A percentile compares a stretch with the other conserved stretches of the same genome.
phyloP scores from a whole-genome alignment of 2,113 vertebrate species.

The Trinectes maculatus region DNA sequence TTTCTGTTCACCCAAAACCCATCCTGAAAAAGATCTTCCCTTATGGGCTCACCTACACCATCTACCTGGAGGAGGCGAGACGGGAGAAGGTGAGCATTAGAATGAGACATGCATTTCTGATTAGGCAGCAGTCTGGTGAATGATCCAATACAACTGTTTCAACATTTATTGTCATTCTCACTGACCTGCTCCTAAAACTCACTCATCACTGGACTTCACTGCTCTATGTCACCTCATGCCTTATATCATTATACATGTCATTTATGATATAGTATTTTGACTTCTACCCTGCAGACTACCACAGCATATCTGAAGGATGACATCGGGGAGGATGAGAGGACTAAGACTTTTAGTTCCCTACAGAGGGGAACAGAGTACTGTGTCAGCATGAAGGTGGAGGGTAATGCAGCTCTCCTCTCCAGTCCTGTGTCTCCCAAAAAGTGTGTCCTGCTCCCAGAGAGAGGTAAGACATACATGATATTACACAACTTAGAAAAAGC shows the following conservation, averaged over 20 bases:
- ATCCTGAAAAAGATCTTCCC: constrained; percentile 61
- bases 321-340: not conserved
- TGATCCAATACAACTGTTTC: not conserved
- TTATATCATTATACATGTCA: too few species aligned
- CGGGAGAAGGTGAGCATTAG: constrained; percentile 52
- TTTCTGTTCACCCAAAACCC: constrained; percentile 68
- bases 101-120: not conserved
- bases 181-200: not conserved
- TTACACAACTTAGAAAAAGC: too few species aligned
- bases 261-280: too few species aligned
- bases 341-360: constrained; percentile 57
- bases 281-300: constrained; percentile 36
- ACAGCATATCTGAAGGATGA: constrained; percentile 40
- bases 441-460: constrained; percentile 68
- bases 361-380: constrained; percentile 71
- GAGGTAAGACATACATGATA: constrained; percentile 59
- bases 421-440: constrained; percentile 49
- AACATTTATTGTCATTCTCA: not conserved
- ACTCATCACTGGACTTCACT: not conserved
- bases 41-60: constrained; percentile 62
- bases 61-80: constrained; percentile 60
- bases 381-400: constrained; percentile 57
- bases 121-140: not conserved
- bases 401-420: fast-evolving
- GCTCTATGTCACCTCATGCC: not conserved